phyloP scores from a whole-genome alignment of 1,140 invertebrate species.

The Phenacoccus solenopsis region DNA sequence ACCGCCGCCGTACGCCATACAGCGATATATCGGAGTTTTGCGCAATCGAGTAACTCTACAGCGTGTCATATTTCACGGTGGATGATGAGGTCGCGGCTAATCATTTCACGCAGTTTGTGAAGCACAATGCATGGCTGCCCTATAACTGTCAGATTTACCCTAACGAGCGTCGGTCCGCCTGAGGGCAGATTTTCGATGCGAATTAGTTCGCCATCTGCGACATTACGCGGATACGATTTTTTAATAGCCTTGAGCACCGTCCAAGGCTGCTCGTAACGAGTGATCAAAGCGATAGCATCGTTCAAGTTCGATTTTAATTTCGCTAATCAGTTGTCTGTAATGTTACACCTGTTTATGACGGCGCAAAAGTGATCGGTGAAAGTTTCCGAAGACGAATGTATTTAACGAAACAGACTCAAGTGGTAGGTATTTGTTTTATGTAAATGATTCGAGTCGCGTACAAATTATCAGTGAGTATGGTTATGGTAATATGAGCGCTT shows the following conservation, averaged over 20 bases:
- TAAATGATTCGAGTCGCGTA: not conserved
- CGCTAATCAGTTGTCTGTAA: no score
- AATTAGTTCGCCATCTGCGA: not conserved
- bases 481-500: not conserved
- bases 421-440: not conserved
- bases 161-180: not conserved
- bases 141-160: not conserved
- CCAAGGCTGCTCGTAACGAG: no score
- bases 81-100: not conserved
- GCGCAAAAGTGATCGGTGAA: not conserved
- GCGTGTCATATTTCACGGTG: not conserved
- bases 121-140: not conserved
- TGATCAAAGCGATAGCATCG: no score
- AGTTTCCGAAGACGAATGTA: not conserved
- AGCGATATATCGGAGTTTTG: no score
- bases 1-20: no score
- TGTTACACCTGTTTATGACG: not conserved
- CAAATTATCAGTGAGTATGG: not conserved
- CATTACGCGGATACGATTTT: not conserved
- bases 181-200: not conserved
- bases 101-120: not conserved
- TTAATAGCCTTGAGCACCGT: not conserved
- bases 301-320: no score
- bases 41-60: not conserved
- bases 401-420: not conserved